Base-by-base conservation (phyloP, 2,113 vertebrate species). In the Tychaedon coryphoeus region DNA sequence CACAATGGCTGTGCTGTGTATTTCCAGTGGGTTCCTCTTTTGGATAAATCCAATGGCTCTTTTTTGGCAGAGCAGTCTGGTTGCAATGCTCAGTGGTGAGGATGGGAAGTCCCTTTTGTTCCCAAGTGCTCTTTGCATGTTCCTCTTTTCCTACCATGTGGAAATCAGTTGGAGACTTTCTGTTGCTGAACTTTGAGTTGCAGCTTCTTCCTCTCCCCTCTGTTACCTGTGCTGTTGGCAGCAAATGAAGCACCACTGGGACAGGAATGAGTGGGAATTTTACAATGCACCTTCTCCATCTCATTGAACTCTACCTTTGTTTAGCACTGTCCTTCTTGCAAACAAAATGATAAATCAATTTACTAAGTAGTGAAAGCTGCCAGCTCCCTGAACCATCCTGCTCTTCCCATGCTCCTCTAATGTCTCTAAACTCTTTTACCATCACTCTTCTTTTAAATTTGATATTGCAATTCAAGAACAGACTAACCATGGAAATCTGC, bases 181-280 rank as follows among this genome's bases (percentile, higher is more conserved):
- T 93, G 93, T 87, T 91, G 74, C 78, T 95, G 82, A 92, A 93
- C 88, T 95, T 95, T 92, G 88, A 83, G 19, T 91, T 80, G 36
- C 60, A 80, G 42, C 62, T 88, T 54, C 71, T 86, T 86, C 67
- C 86, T 53, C 85, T 86, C 50, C 11, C 45, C 54, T 64, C 54
- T 66, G 9, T 60, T 51, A 19, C 48, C 71, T 33, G 8, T 16
- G n/a, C 43, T 75, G 26, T 5, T 77, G 64, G n/a, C 84, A 70
- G 64, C 64, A 45, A 45, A 13, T 29, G 54, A 47, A 86, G 33
- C n/a, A 12, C 9, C n/a, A 12, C 10, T 36, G 62, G 8, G 71
- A 29, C 42, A 51, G 86, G 25, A 8, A 16, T 7, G 25, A 82
- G 54, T 15, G 42, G 87, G 51, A 29, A 51, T 79, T 61, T 28